Conservation (phyloP, 2,888 invertebrate species). For the Sinohyriopsis cumingii region DNA sequence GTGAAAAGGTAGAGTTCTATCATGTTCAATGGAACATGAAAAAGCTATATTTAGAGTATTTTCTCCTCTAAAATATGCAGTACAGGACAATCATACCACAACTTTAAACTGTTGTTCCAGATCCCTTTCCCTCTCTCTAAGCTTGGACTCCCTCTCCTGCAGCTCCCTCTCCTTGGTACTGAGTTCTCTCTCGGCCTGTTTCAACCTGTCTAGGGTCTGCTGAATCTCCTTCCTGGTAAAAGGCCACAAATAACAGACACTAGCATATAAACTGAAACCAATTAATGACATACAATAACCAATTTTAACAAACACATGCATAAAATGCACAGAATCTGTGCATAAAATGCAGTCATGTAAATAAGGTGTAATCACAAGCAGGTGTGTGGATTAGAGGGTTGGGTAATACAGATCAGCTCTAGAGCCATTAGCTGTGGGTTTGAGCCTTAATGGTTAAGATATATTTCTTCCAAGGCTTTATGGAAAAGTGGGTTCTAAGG, state of each 20-base stretch:
- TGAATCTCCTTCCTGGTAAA: conserved; percentile 67
- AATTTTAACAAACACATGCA: background rate
- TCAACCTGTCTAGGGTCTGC: conserved; percentile 64
- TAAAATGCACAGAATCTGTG: conserved; percentile 1
- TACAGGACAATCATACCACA: conserved; percentile 40
- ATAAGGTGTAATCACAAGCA: too few relatives aligned
- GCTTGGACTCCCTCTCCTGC: conserved; percentile 64
- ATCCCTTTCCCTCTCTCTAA: conserved; percentile 63
- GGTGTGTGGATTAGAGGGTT: too few relatives aligned
- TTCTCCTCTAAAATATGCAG: too few relatives aligned
- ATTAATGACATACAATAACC: too few relatives aligned
- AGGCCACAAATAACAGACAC: conserved; percentile 2
- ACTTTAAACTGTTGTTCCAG: conserved; percentile 66
- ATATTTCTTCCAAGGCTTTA: too few relatives aligned
- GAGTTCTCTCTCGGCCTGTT: conserved; percentile 67
- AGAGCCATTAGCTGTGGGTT: too few relatives aligned
- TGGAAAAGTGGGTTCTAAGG: too few relatives aligned
- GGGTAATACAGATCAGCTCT: too few relatives aligned
- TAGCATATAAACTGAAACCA: background rate
- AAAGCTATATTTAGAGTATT: background rate
- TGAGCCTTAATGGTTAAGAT: too few relatives aligned
- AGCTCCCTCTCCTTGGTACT: conserved; percentile 66
- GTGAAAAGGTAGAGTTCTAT: too few relatives aligned
- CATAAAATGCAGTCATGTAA: too few relatives aligned
- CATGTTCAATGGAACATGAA: background rate